A percentile compares a stretch with the other conserved stretches of the same genome.
Conservation (phyloP, 2,797 vertebrate genomes). For the Alca torda region DNA sequence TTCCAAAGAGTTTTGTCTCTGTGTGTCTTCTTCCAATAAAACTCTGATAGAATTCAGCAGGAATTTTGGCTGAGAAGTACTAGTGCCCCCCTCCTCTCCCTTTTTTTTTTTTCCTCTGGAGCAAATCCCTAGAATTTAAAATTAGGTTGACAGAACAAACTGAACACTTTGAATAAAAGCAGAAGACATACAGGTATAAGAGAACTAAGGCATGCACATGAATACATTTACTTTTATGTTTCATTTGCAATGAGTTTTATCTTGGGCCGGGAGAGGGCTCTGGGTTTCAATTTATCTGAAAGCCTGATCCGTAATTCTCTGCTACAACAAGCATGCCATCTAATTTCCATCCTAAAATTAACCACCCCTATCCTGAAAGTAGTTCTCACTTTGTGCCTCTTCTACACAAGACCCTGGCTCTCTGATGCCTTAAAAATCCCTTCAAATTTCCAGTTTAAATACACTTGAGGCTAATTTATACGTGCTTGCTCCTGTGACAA, state of each 20-base stretch:
- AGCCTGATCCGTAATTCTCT: background rate
- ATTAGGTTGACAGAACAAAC: background rate
- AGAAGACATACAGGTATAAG: background rate
- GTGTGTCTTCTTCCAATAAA: background rate
- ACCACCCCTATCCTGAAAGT: background rate
- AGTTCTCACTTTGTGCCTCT: background rate
- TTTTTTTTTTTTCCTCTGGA: background rate
- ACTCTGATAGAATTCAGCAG: background rate
- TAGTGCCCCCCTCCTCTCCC: rapidly evolving
- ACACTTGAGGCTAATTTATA: background rate
- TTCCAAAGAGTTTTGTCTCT: background rate
- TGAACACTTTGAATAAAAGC: background rate
- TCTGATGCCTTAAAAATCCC: background rate
- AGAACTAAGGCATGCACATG: background rate
- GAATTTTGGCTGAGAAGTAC: background rate
- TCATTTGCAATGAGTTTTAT: background rate
- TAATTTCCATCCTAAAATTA: background rate
- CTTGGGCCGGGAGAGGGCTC: background rate
- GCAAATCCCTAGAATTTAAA: background rate
- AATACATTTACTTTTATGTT: background rate
- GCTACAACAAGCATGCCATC: background rate
- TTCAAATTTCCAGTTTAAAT: background rate
- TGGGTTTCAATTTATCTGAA: background rate
- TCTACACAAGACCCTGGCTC: background rate
- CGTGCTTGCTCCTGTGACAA: background rate